Evolutionary conservation across 2,113 vertebrate genomes (phyloP).

Genomic region (Stictonetta naevosa): DNA sequence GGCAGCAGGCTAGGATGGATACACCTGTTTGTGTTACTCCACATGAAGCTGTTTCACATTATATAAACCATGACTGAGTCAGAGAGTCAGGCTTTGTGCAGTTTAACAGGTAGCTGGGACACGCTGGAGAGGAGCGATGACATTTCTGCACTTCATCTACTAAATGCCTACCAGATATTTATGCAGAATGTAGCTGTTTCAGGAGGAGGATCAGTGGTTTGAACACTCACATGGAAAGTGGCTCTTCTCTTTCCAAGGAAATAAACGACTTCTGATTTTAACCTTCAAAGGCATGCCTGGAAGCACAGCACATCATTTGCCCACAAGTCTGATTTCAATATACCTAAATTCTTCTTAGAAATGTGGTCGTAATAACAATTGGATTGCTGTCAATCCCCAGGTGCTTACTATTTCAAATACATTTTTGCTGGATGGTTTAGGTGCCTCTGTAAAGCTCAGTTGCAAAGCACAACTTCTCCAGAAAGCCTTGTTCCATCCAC

Average conservation of each 20-base stretch:
- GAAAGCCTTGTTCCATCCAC: background rate
- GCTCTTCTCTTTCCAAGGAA: background rate
- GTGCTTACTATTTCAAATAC: background rate
- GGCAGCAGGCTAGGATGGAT: background rate
- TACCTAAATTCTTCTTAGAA: background rate
- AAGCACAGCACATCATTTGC: background rate
- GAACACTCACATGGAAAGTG: background rate
- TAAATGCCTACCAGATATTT: background rate
- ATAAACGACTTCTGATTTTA: background rate
- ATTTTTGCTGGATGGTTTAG: background rate
- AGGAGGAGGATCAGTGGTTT: background rate
- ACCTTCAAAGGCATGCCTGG: background rate
- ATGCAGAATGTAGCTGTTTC: background rate
- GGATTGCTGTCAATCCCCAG: background rate
- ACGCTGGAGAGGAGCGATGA: background rate
- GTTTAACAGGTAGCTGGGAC: background rate
- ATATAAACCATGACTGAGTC: background rate
- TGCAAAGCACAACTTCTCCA: background rate
- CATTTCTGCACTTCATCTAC: background rate
- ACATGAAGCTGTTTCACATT: background rate
- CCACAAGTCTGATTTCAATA: background rate
- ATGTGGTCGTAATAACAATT: background rate
- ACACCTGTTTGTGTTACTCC: fast-evolving
- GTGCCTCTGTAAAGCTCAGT: background rate
- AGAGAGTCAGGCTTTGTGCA: background rate